Conservation (phyloP, 2,797 vertebrate genomes). For the Leptatherina wallacei region DNA sequence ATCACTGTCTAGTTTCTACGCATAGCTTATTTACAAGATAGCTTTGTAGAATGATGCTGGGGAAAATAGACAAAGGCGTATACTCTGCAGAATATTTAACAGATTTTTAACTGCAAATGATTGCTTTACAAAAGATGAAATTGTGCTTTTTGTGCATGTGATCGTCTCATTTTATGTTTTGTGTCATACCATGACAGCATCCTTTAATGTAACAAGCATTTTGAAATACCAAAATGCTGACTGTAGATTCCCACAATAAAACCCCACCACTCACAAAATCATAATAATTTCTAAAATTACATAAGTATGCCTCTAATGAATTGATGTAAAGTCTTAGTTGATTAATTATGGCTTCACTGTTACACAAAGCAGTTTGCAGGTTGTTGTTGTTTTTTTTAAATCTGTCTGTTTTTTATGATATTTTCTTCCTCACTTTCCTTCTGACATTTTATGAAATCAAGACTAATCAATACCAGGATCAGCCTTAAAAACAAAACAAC, state of each 20-base stretch:
- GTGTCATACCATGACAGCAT: too few species aligned
- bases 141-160: not conserved
- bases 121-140: not conserved
- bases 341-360: not conserved
- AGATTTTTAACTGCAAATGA: not conserved
- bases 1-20: constrained; percentile 36
- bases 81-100: not conserved
- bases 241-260: too few species aligned
- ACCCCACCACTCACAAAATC: not conserved
- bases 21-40: constrained; percentile 23
- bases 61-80: not conserved
- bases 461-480: constrained; percentile 20
- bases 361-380: not conserved
- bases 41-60: not conserved
- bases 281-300: not conserved
- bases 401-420: not conserved
- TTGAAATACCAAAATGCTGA: too few species aligned
- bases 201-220: too few species aligned
- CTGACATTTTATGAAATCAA: constrained; percentile 14
- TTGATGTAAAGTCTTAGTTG: not conserved
- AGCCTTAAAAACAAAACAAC: constrained; percentile 11
- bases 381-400: not conserved
- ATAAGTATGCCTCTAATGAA: not conserved
- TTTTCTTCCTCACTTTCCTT: not conserved
- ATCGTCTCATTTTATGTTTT: too few species aligned